Conservation (phyloP, 2,888 invertebrate species). For the Caenorhabditis imperialis region DNA sequence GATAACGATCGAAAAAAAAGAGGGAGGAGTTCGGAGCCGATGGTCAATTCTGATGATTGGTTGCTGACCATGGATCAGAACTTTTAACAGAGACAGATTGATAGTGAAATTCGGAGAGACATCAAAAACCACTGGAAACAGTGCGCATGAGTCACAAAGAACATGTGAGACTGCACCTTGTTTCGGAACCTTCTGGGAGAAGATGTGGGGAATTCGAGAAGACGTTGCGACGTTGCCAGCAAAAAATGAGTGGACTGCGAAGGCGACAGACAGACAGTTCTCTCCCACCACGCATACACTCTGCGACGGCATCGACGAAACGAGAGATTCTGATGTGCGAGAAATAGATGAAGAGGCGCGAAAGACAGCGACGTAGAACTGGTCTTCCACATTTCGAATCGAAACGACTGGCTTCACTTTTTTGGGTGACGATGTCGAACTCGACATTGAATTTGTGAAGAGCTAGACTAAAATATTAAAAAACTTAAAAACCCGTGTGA, state of each 20-base stretch:
- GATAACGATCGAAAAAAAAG: too few species aligned
- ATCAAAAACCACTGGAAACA: too few species aligned
- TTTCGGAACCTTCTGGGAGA: too few species aligned
- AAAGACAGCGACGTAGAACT: constrained; percentile 10
- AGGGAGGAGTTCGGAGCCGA: neutral
- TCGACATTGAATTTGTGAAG: neutral
- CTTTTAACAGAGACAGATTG: too few species aligned
- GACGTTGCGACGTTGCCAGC: too few species aligned
- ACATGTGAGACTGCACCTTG: too few species aligned
- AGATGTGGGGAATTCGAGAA: too few species aligned
- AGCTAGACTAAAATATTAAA: too few species aligned
- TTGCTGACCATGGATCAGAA: neutral
- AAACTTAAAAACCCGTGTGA: too few species aligned
- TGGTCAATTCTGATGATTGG: neutral
- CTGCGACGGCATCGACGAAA: neutral
- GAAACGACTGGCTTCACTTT: neutral
- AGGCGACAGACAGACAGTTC: neutral
- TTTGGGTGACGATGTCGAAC: too few species aligned
- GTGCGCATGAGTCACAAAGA: too few species aligned
- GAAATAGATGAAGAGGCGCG: neutral
- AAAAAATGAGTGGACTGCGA: neutral
- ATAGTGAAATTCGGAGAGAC: too few species aligned
- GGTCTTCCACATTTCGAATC: constrained; percentile 12
- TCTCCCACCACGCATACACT: neutral
- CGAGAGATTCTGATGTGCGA: constrained; percentile 2